These are phyloP conservation scores for Acanthosepion lycidas DNA, from an alignment of 2,888 invertebrate species.

Conservation along the genomic window DNA sequence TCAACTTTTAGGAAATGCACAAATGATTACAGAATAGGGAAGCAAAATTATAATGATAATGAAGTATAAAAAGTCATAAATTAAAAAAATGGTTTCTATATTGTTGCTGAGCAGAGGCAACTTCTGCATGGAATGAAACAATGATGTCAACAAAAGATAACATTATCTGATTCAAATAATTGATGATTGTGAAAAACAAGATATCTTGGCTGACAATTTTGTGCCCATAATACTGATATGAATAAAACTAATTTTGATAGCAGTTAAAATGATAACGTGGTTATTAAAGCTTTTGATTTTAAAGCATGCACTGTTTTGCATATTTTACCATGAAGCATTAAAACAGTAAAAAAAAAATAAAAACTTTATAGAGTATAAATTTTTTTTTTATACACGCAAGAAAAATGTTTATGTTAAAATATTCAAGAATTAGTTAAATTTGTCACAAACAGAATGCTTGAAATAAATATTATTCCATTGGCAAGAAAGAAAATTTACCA, in stretches of 20 bases:
- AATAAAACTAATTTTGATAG: neutral
- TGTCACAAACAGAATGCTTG: too few species aligned
- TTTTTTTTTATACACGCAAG: too few species aligned
- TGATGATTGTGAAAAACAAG: neutral
- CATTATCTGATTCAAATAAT: neutral
- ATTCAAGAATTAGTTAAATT: too few species aligned
- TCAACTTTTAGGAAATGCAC: neutral
- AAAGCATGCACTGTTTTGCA: too few species aligned
- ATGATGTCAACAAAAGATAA: neutral
- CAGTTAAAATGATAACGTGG: neutral
- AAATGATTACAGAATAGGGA: neutral
- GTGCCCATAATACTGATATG: neutral
- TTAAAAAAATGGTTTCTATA: neutral
- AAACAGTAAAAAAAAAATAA: too few species aligned
- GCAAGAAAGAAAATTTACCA: too few species aligned
- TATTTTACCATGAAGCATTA: too few species aligned
- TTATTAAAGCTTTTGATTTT: neutral
- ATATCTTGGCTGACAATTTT: neutral
- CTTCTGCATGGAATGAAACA: neutral
- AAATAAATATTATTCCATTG: too few species aligned
- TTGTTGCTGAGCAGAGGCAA: too few species aligned
- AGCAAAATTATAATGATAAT: neutral
- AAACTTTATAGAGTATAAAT: too few species aligned
- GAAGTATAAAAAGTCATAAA: neutral
- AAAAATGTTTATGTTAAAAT: too few species aligned